Conservation (phyloP, 2,888 invertebrate species). For the Reticulitermes lucifugus region DNA sequence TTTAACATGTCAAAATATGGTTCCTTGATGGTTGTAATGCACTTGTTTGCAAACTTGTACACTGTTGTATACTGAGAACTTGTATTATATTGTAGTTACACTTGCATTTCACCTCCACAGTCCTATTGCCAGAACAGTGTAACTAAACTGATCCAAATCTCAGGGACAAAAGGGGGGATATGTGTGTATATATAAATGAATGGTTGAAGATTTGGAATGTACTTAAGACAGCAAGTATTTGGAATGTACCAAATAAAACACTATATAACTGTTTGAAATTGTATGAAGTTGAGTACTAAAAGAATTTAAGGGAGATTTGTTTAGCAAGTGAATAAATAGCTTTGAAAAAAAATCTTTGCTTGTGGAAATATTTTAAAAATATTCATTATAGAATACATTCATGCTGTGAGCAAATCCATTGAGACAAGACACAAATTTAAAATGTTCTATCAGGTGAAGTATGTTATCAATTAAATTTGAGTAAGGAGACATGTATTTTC, state of each 20-base stretch:
- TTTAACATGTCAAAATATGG: conserved; percentile 8
- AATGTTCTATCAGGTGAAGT: too few relatives aligned
- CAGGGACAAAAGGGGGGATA: neutral
- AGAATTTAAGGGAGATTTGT: too few relatives aligned
- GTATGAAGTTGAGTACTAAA: too few relatives aligned
- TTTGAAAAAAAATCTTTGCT: too few relatives aligned
- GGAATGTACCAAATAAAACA: neutral
- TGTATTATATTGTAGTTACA: neutral
- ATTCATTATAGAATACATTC: too few relatives aligned
- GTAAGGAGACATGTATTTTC: too few relatives aligned
- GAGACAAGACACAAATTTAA: too few relatives aligned
- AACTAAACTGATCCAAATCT: neutral
- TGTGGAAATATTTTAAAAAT: too few relatives aligned
- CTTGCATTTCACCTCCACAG: neutral
- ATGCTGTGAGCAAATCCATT: too few relatives aligned
- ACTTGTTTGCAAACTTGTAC: conserved; percentile 2
- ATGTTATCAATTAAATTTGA: too few relatives aligned
- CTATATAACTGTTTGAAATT: too few relatives aligned
- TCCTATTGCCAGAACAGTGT: neutral
- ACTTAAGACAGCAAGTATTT: neutral
- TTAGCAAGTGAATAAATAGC: too few relatives aligned
- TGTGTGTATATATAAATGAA: neutral
- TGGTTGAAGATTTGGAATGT: neutral
- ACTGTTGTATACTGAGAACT: neutral
- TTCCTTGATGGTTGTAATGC: conserved; percentile 4